phyloP scores from a whole-genome alignment of 1,140 invertebrate species.

The Drosophila punjabiensis region DNA sequence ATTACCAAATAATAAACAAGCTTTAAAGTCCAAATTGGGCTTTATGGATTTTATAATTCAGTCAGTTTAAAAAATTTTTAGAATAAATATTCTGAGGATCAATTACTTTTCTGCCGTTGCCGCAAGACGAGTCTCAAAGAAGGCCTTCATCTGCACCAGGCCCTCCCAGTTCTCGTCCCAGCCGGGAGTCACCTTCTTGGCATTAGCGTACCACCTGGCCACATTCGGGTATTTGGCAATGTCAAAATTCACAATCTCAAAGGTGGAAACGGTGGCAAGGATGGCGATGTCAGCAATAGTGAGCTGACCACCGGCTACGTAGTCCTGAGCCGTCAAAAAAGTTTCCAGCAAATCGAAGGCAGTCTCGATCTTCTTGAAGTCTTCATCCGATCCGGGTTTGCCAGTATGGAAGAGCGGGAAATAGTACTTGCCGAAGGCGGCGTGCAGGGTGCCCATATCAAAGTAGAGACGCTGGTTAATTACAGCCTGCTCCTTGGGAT shows the following conservation, averaged over 20 bases:
- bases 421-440: conserved; percentile 6
- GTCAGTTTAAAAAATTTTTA: not conserved
- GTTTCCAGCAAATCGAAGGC: conserved; percentile 2
- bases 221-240: conserved; percentile 10
- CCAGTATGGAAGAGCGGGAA: conserved; percentile 4
- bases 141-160: conserved; percentile 3
- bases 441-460: conserved; percentile 6
- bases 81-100: not conserved
- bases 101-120: not conserved
- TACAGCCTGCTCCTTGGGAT: conserved; percentile 10
- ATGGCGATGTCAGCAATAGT: conserved; percentile 1
- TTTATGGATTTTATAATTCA: not conserved
- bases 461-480: conserved; percentile 10
- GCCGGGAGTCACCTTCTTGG: conserved; percentile 4
- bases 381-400: not conserved
- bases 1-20: not conserved
- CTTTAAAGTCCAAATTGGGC: too few species aligned
- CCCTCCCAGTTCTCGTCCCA: conserved; percentile 14
- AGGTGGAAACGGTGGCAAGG: not conserved
- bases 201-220: conserved; percentile 6
- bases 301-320: not conserved
- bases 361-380: conserved; percentile 1
- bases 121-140: not conserved
- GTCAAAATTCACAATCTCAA: not conserved
- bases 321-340: conserved; percentile 3